These are phyloP conservation scores for Syritta pipiens DNA, from an alignment of 2,888 invertebrate species.

Conservation along the genomic window DNA sequence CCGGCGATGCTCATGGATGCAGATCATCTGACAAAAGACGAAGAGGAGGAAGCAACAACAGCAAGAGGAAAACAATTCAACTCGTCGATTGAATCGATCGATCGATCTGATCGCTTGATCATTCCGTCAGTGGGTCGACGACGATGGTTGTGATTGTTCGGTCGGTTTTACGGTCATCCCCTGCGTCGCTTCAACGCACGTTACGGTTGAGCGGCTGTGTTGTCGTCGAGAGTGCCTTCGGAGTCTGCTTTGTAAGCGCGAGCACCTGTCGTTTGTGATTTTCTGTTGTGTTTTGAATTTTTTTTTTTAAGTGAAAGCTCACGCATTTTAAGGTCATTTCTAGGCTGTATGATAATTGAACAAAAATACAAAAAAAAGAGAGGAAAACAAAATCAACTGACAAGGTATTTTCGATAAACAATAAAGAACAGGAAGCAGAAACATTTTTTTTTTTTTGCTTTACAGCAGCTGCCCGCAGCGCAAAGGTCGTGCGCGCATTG, in stretches of 20 bases:
- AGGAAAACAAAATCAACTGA: slow-evolving; percentile 14
- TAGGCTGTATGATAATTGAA: slow-evolving; percentile 55
- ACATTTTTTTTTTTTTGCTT: slow-evolving; percentile 5
- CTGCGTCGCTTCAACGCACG: too few relatives aligned
- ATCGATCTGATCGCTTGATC: slow-evolving; percentile 23
- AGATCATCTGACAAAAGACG: slow-evolving; percentile 37
- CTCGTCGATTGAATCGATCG: slow-evolving; percentile 30
- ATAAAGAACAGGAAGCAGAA: slow-evolving; percentile 52
- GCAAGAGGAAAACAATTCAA: neutral
- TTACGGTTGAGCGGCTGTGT: too few relatives aligned
- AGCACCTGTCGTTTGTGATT: slow-evolving; percentile 54
- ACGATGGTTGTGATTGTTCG: slow-evolving; percentile 39
- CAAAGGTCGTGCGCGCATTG: slow-evolving; percentile 38
- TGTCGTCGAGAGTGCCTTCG: too few relatives aligned
- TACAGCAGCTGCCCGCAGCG: slow-evolving; percentile 1
- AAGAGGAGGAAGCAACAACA: slow-evolving; percentile 1
- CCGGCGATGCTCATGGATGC: slow-evolving; percentile 45
- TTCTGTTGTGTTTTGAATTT: slow-evolving; percentile 21
- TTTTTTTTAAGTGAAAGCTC: slow-evolving; percentile 55
- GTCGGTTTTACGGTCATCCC: slow-evolving; percentile 30
- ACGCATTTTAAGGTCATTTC: slow-evolving; percentile 62
- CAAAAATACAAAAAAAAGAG: slow-evolving; percentile 11
- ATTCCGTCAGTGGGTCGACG: slow-evolving; percentile 27
- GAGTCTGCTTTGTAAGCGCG: slow-evolving; percentile 16
- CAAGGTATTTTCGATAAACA: slow-evolving; percentile 23